Base-by-base conservation (phyloP, 2,113 vertebrate genomes). In the Ictalurus punctatus region DNA sequence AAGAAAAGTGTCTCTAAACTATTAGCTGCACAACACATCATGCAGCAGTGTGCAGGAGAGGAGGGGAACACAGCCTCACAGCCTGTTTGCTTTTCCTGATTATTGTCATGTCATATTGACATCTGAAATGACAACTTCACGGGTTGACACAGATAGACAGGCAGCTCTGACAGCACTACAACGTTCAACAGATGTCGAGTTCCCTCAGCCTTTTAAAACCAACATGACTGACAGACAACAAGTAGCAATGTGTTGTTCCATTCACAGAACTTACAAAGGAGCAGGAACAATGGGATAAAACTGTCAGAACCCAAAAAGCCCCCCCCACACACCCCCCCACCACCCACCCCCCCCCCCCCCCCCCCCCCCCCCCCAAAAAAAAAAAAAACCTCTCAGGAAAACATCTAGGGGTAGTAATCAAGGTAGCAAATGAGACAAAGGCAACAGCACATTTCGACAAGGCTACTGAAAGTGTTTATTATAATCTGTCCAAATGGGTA, bases 141-240 rank as follows among this genome's bases (percentile, higher is more conserved):
- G 87, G 73, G 88, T 83, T 90, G 91, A 88, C 88, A 86, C 34
- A 84, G 84, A 89, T 48, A 90, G 90, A 87, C 87, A 89, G 91
- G 82, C 90, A 74, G 86, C 88, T 85, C 84, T 92, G 91, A 92
- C 91, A 88, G 91, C 86, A 88, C 67, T 48, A 90, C 89, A 91
- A 89, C 90, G 84, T 85, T 80, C 86, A 86, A 89, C 86, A 88
- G 88, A 76, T 86, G 89, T 88, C 69, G 89, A 88, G 90, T 91
- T 87, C 88, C 90, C 73, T 69, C 90, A 88, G 76, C 87, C 90
- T 74, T 92, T 90, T 91, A 59, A 90, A 85, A 90, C 88, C 84
- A 90, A 76, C 25, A 56, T 90, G 91, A 90, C 88, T 90, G 91
- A 90, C 91, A 92, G 90, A 82, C 90, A 92, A 90, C 91, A 90